Evolutionary conservation across 2,797 vertebrate genomes (phyloP).

Genomic region (Pitangus sulphuratus): DNA sequence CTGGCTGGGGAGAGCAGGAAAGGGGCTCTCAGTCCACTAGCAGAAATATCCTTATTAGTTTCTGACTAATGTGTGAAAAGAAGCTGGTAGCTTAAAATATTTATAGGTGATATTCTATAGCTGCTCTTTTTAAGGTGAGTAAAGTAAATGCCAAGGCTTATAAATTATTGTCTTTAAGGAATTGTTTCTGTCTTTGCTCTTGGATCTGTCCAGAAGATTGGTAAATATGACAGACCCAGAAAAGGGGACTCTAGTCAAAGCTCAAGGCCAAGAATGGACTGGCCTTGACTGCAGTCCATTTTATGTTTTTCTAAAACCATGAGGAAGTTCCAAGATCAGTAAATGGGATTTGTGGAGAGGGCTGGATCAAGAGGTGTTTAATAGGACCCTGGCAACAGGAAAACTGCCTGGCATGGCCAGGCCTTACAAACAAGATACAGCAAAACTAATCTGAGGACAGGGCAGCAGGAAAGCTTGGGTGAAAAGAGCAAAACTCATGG

Average conservation of each 20-base stretch:
- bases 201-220: neutral
- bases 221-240: neutral
- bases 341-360: neutral
- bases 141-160: neutral
- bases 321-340: neutral
- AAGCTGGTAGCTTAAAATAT: neutral
- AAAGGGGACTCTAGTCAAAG: neutral
- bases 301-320: neutral
- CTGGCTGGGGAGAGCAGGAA: neutral
- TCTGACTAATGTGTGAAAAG: neutral
- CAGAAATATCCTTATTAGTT: neutral
- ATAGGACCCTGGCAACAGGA: neutral
- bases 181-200: neutral
- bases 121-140: neutral
- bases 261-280: neutral
- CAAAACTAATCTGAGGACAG: neutral
- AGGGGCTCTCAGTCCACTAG: neutral
- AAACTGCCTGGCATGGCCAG: neutral
- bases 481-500: neutral
- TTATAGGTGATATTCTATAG: neutral
- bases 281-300: neutral
- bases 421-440: neutral
- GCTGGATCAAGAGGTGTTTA: neutral
- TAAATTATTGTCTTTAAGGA: neutral
- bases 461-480: neutral